Percentiles rank a stretch among this genome's conserved stretches.
These are phyloP conservation scores for Hyperopisus bebe DNA, from an alignment of 2,113 vertebrate species.

Conservation along the genomic window DNA sequence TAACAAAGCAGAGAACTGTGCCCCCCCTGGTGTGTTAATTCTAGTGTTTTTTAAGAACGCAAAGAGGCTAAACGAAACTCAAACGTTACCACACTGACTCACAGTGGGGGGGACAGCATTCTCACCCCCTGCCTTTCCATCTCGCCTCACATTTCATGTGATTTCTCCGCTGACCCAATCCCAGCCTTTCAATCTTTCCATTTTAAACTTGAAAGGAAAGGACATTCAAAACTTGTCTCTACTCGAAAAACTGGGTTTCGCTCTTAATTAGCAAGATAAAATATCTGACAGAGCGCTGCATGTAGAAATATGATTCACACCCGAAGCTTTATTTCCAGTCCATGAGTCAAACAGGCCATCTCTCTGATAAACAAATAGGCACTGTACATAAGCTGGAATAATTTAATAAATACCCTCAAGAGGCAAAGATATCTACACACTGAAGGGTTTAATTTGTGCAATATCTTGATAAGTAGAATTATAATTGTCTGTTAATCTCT, in stretches of 20 bases:
- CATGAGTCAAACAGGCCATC: not conserved
- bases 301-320: not conserved
- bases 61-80: not conserved
- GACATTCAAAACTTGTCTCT: not conserved
- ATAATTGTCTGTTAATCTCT: not conserved
- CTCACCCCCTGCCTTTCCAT: not conserved
- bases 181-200: conserved; percentile 4
- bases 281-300: not conserved
- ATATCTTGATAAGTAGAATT: not conserved
- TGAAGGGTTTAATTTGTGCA: not conserved
- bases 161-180: not conserved
- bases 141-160: conserved; percentile 2
- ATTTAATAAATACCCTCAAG: conserved; percentile 8
- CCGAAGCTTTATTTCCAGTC: not conserved
- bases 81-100: not conserved
- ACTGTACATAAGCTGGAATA: not conserved
- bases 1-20: not conserved
- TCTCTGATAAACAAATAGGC: conserved; percentile 5
- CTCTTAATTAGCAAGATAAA: conserved; percentile 4
- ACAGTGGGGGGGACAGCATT: not conserved
- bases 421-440: not conserved
- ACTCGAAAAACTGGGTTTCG: not conserved
- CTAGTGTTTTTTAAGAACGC: not conserved
- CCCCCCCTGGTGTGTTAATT: not conserved
- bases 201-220: conserved; percentile 8